These are phyloP conservation scores for Pseudomyrmex gracilis DNA, from an alignment of 1,140 invertebrate species.

Conservation along the genomic window DNA sequence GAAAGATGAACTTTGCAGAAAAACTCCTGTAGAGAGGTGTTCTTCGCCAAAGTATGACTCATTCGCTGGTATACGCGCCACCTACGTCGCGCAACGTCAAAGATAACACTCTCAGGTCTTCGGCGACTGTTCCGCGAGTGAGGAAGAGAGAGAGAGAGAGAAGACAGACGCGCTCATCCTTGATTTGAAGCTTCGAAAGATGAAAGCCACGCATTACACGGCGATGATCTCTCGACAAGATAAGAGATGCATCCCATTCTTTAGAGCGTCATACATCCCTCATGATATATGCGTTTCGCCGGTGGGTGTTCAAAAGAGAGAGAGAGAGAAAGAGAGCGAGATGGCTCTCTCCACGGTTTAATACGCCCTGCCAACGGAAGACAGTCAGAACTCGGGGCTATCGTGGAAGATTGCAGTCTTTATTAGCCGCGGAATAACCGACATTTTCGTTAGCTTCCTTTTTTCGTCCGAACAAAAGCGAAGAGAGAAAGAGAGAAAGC, in stretches of 20 bases:
- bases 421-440: slow-evolving; percentile 63
- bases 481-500: too few relatives aligned
- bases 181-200: slow-evolving; percentile 53
- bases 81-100: slow-evolving; percentile 45
- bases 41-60: slow-evolving; percentile 12
- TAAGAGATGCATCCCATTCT: slow-evolving; percentile 72
- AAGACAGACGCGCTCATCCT: slow-evolving; percentile 9
- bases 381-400: slow-evolving; percentile 61
- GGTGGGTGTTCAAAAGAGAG: slow-evolving; percentile 50
- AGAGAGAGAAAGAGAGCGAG: too few relatives aligned
- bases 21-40: neutral
- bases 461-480: slow-evolving; percentile 31
- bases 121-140: slow-evolving; percentile 13
- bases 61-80: slow-evolving; percentile 16
- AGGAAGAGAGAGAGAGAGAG: too few relatives aligned
- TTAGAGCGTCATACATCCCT: slow-evolving; percentile 46
- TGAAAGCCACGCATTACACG: slow-evolving; percentile 63
- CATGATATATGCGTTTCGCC: slow-evolving; percentile 67
- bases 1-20: neutral
- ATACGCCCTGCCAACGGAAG: slow-evolving; percentile 53
- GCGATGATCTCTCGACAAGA: slow-evolving; percentile 68
- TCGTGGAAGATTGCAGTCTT: slow-evolving; percentile 64
- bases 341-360: slow-evolving; percentile 39
- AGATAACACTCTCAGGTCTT: slow-evolving; percentile 19
- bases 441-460: slow-evolving; percentile 36